Percentiles rank a stretch among this genome's conserved stretches.
phyloP scores from a whole-genome alignment of 1,140 invertebrate species.

The Babylonia areolata region DNA sequence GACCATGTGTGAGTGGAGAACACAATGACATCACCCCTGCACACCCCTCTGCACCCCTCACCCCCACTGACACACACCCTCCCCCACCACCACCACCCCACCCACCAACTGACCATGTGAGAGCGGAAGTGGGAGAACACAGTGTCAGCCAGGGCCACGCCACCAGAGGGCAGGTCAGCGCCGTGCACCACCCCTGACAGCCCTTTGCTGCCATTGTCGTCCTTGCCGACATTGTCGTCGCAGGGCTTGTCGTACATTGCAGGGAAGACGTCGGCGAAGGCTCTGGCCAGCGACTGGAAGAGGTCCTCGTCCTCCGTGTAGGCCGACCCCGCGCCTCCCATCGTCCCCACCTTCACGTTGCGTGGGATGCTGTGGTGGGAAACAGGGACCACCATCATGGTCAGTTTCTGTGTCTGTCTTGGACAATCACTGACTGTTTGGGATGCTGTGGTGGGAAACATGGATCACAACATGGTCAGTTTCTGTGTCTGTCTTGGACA shows the following conservation, averaged over 20 bases:
- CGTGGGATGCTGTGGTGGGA: slow-evolving; percentile 51
- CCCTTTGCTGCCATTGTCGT: no score
- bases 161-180: slow-evolving; percentile 58
- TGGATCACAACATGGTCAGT: no score
- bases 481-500: no score
- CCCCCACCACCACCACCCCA: background rate
- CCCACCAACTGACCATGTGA: slow-evolving; percentile 63
- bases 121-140: slow-evolving; percentile 70
- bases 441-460: no score
- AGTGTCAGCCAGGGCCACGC: slow-evolving; percentile 73
- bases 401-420: no score
- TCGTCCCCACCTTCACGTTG: slow-evolving; percentile 27
- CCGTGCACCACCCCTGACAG: slow-evolving; percentile 71
- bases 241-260: slow-evolving; percentile 60
- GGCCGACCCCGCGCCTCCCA: background rate
- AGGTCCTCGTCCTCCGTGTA: slow-evolving; percentile 70
- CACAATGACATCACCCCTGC: no score
- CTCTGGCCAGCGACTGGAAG: slow-evolving; percentile 69
- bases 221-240: no score
- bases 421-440: no score
- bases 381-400: no score
- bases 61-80: slow-evolving; percentile 12
- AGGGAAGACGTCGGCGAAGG: slow-evolving; percentile 76
- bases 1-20: background rate
- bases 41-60: no score